Conservation (phyloP, 2,888 invertebrate species). For the Apoda limacodes region DNA sequence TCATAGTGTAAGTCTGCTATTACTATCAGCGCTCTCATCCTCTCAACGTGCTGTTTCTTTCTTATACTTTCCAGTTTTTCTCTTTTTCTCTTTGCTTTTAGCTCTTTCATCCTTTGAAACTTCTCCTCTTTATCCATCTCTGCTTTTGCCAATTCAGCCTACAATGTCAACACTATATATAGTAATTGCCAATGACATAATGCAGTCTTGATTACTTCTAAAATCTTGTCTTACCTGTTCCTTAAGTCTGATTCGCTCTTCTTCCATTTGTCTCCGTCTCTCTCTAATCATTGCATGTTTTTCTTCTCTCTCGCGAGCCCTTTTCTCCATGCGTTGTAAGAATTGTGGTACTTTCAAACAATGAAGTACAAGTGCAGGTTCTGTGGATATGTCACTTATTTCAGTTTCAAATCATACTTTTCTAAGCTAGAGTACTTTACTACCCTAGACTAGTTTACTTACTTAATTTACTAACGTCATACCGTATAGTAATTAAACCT, state of each 20-base stretch:
- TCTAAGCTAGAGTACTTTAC: too few relatives aligned
- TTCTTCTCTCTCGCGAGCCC: slow-evolving; percentile 74
- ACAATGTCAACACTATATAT: slow-evolving; percentile 15
- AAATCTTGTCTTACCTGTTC: slow-evolving; percentile 61
- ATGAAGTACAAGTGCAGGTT: slow-evolving; percentile 48
- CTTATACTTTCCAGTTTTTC: slow-evolving; percentile 73
- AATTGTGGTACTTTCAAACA: slow-evolving; percentile 75
- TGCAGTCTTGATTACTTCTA: too few relatives aligned
- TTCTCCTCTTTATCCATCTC: slow-evolving; percentile 74
- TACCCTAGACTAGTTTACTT: too few relatives aligned
- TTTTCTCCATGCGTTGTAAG: slow-evolving; percentile 78
- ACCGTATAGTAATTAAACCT: too few relatives aligned
- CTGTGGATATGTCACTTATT: slow-evolving; percentile 34
- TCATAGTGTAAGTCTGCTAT: slow-evolving; percentile 65
- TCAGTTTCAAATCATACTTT: background rate
- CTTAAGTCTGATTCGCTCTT: slow-evolving; percentile 52
- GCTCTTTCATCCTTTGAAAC: slow-evolving; percentile 66
- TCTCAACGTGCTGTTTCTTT: slow-evolving; percentile 64
- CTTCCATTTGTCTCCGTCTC: slow-evolving; percentile 57
- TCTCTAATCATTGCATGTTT: slow-evolving; percentile 61
- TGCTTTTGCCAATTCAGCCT: slow-evolving; percentile 60
- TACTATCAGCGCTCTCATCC: slow-evolving; percentile 53
- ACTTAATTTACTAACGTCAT: too few relatives aligned
- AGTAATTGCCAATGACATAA: background rate
- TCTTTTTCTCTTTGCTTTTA: slow-evolving; percentile 70